Percentiles rank a stretch among this genome's conserved stretches.
These are phyloP conservation scores for Dryobotodes eremita DNA, from an alignment of 2,888 invertebrate genomes.

Conservation along the genomic window DNA sequence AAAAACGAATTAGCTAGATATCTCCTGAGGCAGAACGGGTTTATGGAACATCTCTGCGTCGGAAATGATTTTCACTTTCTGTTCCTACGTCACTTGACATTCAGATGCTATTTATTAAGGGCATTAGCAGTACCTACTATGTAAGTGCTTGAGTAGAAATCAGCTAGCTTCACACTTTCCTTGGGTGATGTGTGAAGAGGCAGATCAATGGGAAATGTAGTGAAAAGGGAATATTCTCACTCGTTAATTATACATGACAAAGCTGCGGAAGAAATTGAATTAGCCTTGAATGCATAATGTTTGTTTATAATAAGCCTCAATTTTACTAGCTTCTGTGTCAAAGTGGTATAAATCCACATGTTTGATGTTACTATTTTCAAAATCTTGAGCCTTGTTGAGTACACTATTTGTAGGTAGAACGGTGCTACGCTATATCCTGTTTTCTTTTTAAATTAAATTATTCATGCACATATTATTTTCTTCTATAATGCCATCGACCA, in stretches of 20 bases:
- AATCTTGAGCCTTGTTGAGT: neutral
- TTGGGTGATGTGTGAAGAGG: slow-evolving; percentile 36
- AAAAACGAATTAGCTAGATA: slow-evolving; percentile 55
- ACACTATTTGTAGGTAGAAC: neutral
- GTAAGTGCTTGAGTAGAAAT: slow-evolving; percentile 53
- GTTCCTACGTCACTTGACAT: slow-evolving; percentile 57
- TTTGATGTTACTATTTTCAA: neutral
- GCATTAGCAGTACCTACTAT: slow-evolving; percentile 36
- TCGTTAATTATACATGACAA: slow-evolving; percentile 41
- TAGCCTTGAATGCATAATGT: neutral
- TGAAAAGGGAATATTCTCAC: slow-evolving; percentile 48
- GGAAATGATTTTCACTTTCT: slow-evolving; percentile 67
- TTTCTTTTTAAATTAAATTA: slow-evolving; percentile 19
- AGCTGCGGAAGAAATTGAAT: slow-evolving; percentile 27
- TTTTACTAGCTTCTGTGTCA: neutral
- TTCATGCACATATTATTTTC: slow-evolving; percentile 14
- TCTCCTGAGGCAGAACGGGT: slow-evolving; percentile 46
- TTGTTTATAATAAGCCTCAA: neutral
- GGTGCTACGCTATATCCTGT: neutral
- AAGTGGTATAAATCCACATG: neutral
- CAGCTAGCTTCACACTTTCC: slow-evolving; percentile 41
- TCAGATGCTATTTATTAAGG: slow-evolving; percentile 60
- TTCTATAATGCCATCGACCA: neutral
- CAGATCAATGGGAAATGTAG: slow-evolving; percentile 41
- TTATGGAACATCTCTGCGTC: slow-evolving; percentile 44